Conservation (phyloP, 2,888 invertebrate species). For the Caenorhabditis virilis region DNA sequence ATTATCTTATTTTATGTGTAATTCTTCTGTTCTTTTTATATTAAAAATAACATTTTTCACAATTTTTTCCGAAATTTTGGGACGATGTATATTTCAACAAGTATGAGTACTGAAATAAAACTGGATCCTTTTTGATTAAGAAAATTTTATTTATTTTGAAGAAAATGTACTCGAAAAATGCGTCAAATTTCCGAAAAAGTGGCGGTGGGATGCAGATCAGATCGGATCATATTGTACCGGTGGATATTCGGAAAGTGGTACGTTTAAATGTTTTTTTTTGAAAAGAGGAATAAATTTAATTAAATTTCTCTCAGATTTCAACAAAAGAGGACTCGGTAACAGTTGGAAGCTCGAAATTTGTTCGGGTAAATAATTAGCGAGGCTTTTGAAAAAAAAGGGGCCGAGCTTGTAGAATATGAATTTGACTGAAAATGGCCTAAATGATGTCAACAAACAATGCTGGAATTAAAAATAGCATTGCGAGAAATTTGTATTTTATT, state of each 20-base stretch:
- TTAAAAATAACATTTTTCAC: no score
- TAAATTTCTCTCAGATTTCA: background rate
- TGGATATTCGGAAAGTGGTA: background rate
- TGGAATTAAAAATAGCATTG: no score
- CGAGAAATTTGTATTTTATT: no score
- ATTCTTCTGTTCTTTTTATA: no score
- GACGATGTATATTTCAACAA: background rate
- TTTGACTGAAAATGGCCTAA: no score
- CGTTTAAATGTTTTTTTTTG: background rate
- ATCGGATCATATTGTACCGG: constrained; percentile 6
- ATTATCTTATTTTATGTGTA: no score
- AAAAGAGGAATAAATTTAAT: background rate
- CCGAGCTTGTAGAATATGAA: no score
- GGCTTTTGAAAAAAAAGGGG: no score
- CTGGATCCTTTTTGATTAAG: background rate
- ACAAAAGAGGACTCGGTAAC: background rate
- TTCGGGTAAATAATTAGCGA: background rate
- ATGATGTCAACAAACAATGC: no score
- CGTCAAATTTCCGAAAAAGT: background rate
- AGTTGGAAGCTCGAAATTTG: background rate
- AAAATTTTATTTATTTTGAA: background rate
- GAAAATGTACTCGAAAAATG: background rate
- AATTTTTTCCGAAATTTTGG: no score
- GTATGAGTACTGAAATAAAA: background rate
- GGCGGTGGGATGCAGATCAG: background rate